Evolutionary conservation across 23 tunicate genomes (phyloP).

Genomic region (Phallusia fumigata): DNA sequence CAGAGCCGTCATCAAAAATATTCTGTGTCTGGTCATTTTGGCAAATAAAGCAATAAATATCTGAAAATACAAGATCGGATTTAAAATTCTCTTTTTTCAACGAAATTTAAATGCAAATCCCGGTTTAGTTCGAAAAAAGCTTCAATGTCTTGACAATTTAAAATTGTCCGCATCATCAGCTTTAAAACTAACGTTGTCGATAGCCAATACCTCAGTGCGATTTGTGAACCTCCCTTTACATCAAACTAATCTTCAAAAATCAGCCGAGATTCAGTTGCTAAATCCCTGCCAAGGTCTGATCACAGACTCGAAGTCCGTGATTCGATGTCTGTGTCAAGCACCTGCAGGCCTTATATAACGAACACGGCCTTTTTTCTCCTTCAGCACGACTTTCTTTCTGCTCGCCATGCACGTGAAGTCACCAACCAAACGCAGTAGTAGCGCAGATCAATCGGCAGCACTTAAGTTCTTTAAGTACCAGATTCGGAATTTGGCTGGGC

Average conservation of each 20-base stretch:
- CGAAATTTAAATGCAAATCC: too few species aligned
- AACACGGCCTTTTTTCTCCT: not conserved
- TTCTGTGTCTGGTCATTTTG: not conserved
- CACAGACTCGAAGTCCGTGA: too few species aligned
- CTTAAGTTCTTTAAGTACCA: not conserved
- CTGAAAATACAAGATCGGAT: not conserved
- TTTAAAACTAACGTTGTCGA: too few species aligned
- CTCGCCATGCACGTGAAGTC: not conserved
- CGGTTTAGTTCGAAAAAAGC: too few species aligned
- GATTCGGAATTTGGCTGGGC: not conserved
- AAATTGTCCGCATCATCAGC: too few species aligned
- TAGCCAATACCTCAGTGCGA: too few species aligned
- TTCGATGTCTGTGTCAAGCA: too few species aligned
- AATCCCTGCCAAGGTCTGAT: too few species aligned
- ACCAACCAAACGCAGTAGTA: not conserved
- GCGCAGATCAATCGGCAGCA: not conserved
- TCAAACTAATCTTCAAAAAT: too few species aligned
- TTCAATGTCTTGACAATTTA: too few species aligned
- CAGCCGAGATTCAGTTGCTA: too few species aligned
- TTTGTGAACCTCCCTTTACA: too few species aligned
- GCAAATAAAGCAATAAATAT: not conserved
- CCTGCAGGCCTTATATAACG: not conserved
- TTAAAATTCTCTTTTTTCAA: not conserved
- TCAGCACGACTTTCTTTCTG: not conserved
- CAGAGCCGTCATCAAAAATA: not conserved